A percentile compares a stretch with the other conserved stretches of the same genome.
These are phyloP conservation scores for Sandelia bainsii DNA, from an alignment of 2,797 vertebrate genomes.

Conservation along the genomic window DNA sequence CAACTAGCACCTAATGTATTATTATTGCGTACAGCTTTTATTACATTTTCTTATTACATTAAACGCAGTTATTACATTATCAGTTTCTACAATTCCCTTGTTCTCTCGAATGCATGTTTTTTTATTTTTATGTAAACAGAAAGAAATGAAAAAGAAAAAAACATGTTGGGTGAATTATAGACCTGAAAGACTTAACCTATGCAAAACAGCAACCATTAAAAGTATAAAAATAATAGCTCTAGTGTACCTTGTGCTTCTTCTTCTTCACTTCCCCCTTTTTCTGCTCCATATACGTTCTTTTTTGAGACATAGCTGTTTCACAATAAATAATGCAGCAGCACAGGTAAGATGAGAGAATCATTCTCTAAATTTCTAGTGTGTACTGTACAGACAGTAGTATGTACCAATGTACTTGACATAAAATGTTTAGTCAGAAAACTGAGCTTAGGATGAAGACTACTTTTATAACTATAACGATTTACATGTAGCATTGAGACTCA, in stretches of 20 bases:
- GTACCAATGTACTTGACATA: not conserved
- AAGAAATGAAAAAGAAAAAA: no score
- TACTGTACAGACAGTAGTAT: conserved; percentile 3
- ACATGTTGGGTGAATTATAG: not conserved
- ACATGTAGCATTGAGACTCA: not conserved
- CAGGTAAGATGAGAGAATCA: conserved; percentile 24
- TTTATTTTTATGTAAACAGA: not conserved
- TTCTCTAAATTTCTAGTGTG: conserved; percentile 24
- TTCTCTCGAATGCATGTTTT: not conserved
- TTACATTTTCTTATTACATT: no score
- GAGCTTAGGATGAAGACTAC: fast-evolving
- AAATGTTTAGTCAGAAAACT: not conserved
- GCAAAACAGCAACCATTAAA: conserved; percentile 8
- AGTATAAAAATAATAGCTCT: conserved; percentile 49
- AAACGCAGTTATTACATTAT: no score
- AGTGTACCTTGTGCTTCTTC: conserved; percentile 39
- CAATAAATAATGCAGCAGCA: conserved; percentile 68
- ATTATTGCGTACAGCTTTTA: no score
- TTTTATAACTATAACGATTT: not conserved
- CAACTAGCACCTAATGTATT: no score
- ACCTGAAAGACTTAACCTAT: not conserved
- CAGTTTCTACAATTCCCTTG: no score
- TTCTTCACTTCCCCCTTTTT: conserved; percentile 38
- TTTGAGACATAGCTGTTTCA: conserved; percentile 67
- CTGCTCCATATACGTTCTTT: conserved; percentile 66